Conservation (phyloP, 2,888 invertebrate species). For the Lycaena phlaeas region DNA sequence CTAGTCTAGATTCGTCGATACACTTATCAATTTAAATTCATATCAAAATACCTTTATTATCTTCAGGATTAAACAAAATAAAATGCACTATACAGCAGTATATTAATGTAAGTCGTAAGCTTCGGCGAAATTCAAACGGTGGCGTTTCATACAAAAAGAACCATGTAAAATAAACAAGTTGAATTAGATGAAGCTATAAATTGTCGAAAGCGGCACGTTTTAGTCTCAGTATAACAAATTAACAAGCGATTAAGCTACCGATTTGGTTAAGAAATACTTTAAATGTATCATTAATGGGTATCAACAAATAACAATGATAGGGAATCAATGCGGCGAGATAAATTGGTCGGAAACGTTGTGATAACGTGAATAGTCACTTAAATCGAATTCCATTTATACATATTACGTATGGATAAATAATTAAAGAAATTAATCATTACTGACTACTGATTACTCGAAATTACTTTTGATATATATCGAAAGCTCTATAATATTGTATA, state of each 20-base stretch:
- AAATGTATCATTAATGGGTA: slow-evolving; percentile 50
- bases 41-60: too few species aligned
- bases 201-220: slow-evolving; percentile 54
- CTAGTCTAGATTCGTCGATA: too few species aligned
- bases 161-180: slow-evolving; percentile 47
- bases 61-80: too few species aligned
- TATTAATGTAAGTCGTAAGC: too few species aligned
- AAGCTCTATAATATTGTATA: too few species aligned
- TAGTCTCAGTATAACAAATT: slow-evolving; percentile 63
- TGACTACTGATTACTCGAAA: not conserved
- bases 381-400: not conserved
- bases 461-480: too few species aligned
- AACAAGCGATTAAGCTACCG: slow-evolving; percentile 69
- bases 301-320: slow-evolving; percentile 53
- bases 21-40: too few species aligned
- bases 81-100: too few species aligned
- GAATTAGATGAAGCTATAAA: slow-evolving; percentile 65
- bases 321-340: slow-evolving; percentile 13
- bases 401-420: not conserved
- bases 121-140: slow-evolving; percentile 31
- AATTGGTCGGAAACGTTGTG: not conserved
- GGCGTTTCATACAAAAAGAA: slow-evolving; percentile 29
- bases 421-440: slow-evolving; percentile 3
- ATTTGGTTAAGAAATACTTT: slow-evolving; percentile 50
- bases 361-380: not conserved